phyloP scores from a whole-genome alignment of 1,140 invertebrate species.

The Coptotermes formosanus region DNA sequence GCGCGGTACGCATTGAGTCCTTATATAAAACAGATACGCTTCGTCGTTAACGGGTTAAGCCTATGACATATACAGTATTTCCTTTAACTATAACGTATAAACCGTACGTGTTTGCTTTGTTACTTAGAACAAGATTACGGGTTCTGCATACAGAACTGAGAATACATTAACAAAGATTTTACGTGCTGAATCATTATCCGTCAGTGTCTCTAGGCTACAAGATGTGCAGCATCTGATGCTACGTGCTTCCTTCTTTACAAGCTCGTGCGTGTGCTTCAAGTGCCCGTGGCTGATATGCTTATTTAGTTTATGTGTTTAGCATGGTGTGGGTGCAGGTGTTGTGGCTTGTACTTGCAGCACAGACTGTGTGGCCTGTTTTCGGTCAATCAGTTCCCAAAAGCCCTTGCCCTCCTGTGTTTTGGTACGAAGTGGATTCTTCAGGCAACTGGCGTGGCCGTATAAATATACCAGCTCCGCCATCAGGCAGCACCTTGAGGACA shows the following conservation, averaged over 20 bases:
- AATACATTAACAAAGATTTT: conserved; percentile 21
- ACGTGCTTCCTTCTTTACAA: too few relatives aligned
- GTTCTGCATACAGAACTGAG: conserved; percentile 15
- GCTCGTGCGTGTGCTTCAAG: too few relatives aligned
- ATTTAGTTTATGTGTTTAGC: background rate
- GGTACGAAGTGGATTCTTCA: background rate
- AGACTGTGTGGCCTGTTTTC: background rate
- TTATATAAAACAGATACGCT: too few relatives aligned
- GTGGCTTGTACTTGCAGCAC: background rate
- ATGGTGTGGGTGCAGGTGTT: background rate
- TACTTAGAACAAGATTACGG: background rate
- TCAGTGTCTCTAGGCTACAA: background rate
- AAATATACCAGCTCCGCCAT: background rate
- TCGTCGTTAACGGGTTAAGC: too few relatives aligned
- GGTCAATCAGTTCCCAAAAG: background rate
- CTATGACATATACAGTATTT: background rate
- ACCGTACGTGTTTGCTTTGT: background rate
- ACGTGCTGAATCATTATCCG: conserved; percentile 1
- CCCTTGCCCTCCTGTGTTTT: background rate
- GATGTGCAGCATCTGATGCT: background rate
- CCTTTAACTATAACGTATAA: background rate
- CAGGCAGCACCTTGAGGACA: background rate
- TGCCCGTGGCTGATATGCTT: too few relatives aligned
- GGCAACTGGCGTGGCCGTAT: background rate
- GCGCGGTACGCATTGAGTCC: too few relatives aligned